Base-by-base conservation (phyloP, 1,140 invertebrate genomes). In the Pectinophora gossypiella region DNA sequence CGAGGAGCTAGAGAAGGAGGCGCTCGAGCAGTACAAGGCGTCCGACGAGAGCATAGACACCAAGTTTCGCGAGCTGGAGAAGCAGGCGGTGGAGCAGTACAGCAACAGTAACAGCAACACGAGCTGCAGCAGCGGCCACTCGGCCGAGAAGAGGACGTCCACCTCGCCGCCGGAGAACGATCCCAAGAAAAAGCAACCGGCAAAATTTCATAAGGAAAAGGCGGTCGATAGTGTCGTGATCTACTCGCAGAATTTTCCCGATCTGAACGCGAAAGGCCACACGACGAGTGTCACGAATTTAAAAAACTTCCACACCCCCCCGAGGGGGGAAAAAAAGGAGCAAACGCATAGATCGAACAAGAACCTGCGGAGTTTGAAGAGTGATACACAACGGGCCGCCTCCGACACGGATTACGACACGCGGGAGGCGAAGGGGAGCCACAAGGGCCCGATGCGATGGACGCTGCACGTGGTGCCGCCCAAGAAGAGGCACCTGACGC, bases 21-120 rank as follows among this genome's bases (percentile, higher is more conserved):
- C 86, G 13, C 51, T 88, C n/a, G 85, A 87, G 56, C 86, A 88
- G 48, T 88, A 88, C 44, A 88, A 88, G 59, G 76, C 80, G 1
- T 88, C 86, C 2, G 85, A 87, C 45, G 86, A 88, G 52, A 88
- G 86, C 58, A 87, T 88, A 60, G 82, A 87, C 52, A 83, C 79
- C 0, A 87, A 85, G 48, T 84, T 88, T 52, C 70, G 72, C 4
- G 85, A 86, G 45, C 60, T 88, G 27, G 86, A 88, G 59, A 78
- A 84, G 13, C 73, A 88, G 46, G 86, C 86, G 5, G 83, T 79
- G 0, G 86, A 88, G 56, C 85, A 88, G 51, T 88, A 88, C 57
- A 88, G 76, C 50, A 80, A 72, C 0, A 87, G 84, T 45, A 86
- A 86, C 42, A 87, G 86, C 45, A 87, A 86, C 56, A 87, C 84